Base-by-base conservation (phyloP, 2,888 invertebrate species). In the Deilephila elpenor region DNA sequence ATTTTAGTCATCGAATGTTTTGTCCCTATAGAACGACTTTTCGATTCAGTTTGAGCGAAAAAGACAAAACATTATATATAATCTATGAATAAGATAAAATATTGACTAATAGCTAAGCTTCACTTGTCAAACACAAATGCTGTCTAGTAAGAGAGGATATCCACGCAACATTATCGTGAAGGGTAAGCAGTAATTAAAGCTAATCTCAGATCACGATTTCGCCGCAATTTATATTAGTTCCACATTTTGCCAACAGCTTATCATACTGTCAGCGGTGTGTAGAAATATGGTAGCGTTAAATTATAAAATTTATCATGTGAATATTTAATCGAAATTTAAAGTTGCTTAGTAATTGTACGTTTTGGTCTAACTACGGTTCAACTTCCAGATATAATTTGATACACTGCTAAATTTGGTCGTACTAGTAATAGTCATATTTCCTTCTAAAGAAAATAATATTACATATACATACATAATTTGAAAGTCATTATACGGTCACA, bases 171-270 rank as follows among this genome's bases (percentile, higher is more conserved):
- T 67, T 17, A 67, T 44, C 25, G 25, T 29, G 17, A 67, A 44
- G 14, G 44, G 25, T 67, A 67, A 51, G 51, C 51, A 25, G 61
- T 70, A 29, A 44, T 67, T 67, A 67, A 25, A 25, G 17, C 25
- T 60, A 60, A 71, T 53, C 61, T 53, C 51, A 72, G 3, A 62
- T 61, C 51, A 72, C 71, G 67, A 67, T 67, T 67, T 67, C 14
- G 67, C 14, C 7, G 67, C 51, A 67, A 67, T 67, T 44, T 67
- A 67, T 25, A 25, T 67, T 51, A 67, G 67, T 67, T 67, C 51
- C 67, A 67, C 25, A 51, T 67, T 67, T 67, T 44, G 44, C 67
- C 14, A 67, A 11, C 25, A 20, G 67, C 67, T 67, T 67, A 67
- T 67, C 67, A 67, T 51, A 17, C 51, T 67, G 67, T 51, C 67